Conservation (phyloP, 2,797 vertebrate species). For the Sebastes dallii region DNA sequence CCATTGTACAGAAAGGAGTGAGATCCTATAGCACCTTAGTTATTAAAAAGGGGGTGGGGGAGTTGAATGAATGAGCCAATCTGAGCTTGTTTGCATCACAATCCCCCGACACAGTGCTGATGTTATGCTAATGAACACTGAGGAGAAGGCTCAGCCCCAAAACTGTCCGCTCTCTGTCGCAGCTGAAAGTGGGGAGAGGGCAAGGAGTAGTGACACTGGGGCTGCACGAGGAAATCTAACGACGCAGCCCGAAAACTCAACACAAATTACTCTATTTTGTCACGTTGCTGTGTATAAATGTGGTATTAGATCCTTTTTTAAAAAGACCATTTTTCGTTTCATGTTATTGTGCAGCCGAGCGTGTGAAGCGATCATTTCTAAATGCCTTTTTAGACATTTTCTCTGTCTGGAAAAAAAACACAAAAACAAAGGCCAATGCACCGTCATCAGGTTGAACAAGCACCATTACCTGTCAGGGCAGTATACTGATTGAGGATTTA, state of each 20-base stretch:
- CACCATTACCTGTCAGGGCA: constrained; percentile 76
- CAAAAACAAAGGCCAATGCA: constrained; percentile 56
- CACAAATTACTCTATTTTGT: constrained; percentile 35
- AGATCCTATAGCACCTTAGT: constrained; percentile 52
- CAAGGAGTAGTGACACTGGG: constrained; percentile 70
- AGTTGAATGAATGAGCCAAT: constrained; percentile 69
- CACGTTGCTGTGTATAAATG: constrained; percentile 4
- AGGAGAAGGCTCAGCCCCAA: constrained; percentile 68
- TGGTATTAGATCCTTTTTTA: not conserved
- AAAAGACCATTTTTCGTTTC: not conserved
- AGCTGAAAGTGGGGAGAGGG: constrained; percentile 65
- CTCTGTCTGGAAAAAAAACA: constrained; percentile 6
- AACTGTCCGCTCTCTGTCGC: constrained; percentile 72
- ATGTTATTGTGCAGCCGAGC: constrained; percentile 31
- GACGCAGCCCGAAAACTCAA: constrained; percentile 53
- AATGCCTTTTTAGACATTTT: constrained; percentile 57
- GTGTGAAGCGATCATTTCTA: constrained; percentile 44
- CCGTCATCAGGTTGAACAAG: constrained; percentile 77
- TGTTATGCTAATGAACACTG: constrained; percentile 84
- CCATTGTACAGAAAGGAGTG: constrained; percentile 37
- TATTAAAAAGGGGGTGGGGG: constrained; percentile 56
- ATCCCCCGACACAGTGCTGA: constrained; percentile 76
- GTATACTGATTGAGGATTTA: constrained; percentile 75
- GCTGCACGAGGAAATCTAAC: constrained; percentile 55
- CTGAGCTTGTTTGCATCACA: constrained; percentile 82